Base-by-base conservation (phyloP, 1,140 invertebrate genomes). In the Orchestia grillus region DNA sequence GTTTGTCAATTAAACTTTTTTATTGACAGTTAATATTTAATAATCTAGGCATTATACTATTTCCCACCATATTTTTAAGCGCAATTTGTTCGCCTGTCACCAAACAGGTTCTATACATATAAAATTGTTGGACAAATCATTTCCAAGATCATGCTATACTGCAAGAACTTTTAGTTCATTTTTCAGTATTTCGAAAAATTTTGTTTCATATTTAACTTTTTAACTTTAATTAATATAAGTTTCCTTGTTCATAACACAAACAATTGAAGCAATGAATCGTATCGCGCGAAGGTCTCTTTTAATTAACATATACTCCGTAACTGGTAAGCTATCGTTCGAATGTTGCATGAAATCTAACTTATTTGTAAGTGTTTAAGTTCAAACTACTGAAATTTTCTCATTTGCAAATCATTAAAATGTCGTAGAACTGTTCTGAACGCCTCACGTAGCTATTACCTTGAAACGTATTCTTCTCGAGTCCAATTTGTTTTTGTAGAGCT, bases 401-500 rank as follows among this genome's bases (percentile, higher is more conserved):
- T 77, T 77, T 77, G 62, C 28, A 28, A 77, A 23, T 3, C 62
- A 77, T 77, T 77, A 77, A 77, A 77, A 77, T 77, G 11, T 77
- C 36, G 36, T 77, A 23, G 62, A 77, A 23, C 62, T 3, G 28
- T 36, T 15, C 62, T 23, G 62, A 3, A 36, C 62, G 62, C 11
- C 62, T 77, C 62, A 77, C 62, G 62, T 77, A 77, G 62, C 62
- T 77, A 28, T 77, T 77, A 1, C 62, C 62, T 77, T 77, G 62
- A 15, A 77, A 77, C 62, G 62, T 77, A 77, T 77, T 77, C 62
- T 77, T 77, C 62, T 77, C 62, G 62, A 19, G 11, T 77, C 62
- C 62, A 77, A 77, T 77, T 77, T 77, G 62, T 77, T 77, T 77
- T 77, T 90, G 88, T 90, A 42, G n/a, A 90, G 88, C 92, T 94